Evolutionary conservation across 2,113 vertebrate species (phyloP).

Genomic region (Poecile atricapillus): DNA sequence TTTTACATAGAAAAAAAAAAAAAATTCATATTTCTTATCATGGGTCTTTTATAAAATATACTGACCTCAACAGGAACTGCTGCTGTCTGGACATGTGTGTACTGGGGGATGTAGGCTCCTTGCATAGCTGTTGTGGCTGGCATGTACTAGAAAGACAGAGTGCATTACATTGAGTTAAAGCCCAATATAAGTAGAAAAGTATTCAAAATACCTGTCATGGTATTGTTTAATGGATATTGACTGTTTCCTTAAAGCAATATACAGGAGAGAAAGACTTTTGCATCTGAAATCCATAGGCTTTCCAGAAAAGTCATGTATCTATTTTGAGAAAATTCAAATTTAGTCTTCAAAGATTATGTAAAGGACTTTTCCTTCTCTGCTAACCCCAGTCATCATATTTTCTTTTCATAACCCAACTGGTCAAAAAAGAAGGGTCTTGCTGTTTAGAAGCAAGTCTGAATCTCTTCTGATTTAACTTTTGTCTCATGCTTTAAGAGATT

Average conservation of each 20-base stretch:
- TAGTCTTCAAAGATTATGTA: neutral
- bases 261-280: neutral
- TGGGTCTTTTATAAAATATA: slow-evolving; percentile 19
- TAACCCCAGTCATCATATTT: neutral
- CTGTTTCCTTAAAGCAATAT: neutral
- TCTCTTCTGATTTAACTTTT: neutral
- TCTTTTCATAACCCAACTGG: neutral
- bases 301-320: neutral
- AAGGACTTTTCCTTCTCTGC: neutral
- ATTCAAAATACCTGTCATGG: neutral
- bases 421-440: neutral
- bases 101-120: slow-evolving; percentile 93
- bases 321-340: neutral
- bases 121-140: slow-evolving; percentile 91
- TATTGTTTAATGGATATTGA: neutral
- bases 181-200: neutral
- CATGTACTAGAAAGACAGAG: slow-evolving; percentile 84
- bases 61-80: slow-evolving; percentile 88
- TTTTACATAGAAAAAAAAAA: neutral
- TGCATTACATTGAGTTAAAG: neutral
- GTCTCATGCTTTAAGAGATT: neutral
- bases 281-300: neutral
- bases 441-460: neutral
- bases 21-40: neutral
- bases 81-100: slow-evolving; percentile 88